Base-by-base conservation (phyloP, 1,140 invertebrate genomes). In the Drosophila pandora region DNA sequence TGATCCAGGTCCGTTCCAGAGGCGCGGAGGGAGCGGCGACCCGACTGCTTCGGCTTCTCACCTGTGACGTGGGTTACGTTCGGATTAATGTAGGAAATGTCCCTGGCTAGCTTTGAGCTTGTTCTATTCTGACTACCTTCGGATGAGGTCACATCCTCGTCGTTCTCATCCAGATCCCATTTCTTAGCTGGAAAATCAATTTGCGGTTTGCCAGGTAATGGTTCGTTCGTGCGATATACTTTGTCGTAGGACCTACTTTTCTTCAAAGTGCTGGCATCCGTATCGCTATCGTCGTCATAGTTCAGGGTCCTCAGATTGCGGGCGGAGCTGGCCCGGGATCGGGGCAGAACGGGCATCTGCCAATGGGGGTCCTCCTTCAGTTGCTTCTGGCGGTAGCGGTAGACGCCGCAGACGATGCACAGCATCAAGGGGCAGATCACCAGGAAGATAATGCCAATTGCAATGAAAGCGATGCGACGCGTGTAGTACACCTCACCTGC, bases 201-300 rank as follows among this genome's bases (percentile, higher is more conserved):
- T 67, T 95, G 93, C 21, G 96, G 96, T 81, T 94, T 94, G 78
- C 95, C 94, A 2, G 94, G 94, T 71, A 97, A 91, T 54, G 96
- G 96, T 93, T 97, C 96, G 84, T 96, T 93, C 9, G 96, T 97
- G 70, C 94, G 93, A 92, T 97, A 97, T 63, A 95, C 94, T 84
- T 94, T 95, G 85, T 97, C 96, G 90, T 97, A 97, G 76, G 92
- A 94, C 60, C 94, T 93, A 70, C 93, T 93, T 90, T 95, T 95
- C 92, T 94, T 95, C 21, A 93, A 64, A 12, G 90, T 87, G 64
- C 82, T 90, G 56, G 85, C 76, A 61, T 88, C 80, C 37, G 90
- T 92, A 76, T 90, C 91, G 79, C 88, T 90, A 73, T 90, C 90
- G 54, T 91, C 90, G 34, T 78, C 83, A 54, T 83, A 80, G 50